Base-by-base conservation (phyloP, 2,113 vertebrate species). In the Pungitius pungitius region DNA sequence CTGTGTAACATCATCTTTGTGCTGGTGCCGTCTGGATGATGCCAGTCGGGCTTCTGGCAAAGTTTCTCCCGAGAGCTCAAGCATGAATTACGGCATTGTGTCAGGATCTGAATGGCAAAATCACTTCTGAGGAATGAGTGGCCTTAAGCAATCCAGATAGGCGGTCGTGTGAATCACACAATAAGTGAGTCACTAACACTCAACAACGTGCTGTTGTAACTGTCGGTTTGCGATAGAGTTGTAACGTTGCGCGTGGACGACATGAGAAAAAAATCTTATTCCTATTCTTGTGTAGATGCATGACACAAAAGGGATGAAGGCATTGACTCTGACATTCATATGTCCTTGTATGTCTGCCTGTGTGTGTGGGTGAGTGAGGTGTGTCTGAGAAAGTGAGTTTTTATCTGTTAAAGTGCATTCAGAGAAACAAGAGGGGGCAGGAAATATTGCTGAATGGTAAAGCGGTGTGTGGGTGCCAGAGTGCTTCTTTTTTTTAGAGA, bases 391-490 rank as follows among this genome's bases (percentile, higher is more conserved):
- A 13, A 17, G 27, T 1, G 63, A 37, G 45, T 87, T 89, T 76
- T 80, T 85, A 85, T 86, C 76, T 84, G 61, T 83, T 83, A 72
- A 83, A 89, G 69, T 69, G 79, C 83, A 89, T 89, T 88, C 77
- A 90, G 76, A 86, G 74, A 86, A 90, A 83, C 87, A 63, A 82
- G 80, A 84, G 88, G 88, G 82, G 82, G 78, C 83, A 89, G 89
- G 87, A 91, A 92, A 91, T 90, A 88, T 90, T 81, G 18, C 71
- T 90, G 87, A 88, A 89, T 89, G 81, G 73, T 88, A 80, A 86
- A 79, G 69, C 70, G 30, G 47, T 80, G 73, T 76, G 81, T 82
- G 74, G 85, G 81, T 78, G 75, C 79, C 74, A 75, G 81, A 69
- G 57, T 71, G 64, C 22, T 72, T 79, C 37, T 78, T 81, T 80